These are phyloP conservation scores for Tenualosa ilisha DNA, from an alignment of 2,797 vertebrate species.

Conservation along the genomic window DNA sequence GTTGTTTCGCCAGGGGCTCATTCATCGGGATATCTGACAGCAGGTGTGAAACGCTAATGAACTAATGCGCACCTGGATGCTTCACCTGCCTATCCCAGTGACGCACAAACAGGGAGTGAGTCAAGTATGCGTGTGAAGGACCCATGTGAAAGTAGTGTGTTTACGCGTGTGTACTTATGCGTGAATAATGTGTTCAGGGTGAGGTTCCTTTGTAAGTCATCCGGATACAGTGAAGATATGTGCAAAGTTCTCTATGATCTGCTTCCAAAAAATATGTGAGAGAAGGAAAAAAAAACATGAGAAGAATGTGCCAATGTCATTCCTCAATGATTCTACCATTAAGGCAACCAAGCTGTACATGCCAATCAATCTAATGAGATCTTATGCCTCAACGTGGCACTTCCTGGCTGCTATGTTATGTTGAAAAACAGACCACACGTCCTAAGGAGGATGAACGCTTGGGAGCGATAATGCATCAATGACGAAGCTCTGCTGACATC, in stretches of 20 bases:
- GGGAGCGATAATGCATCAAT: not conserved
- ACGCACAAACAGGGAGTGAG: constrained; percentile 23
- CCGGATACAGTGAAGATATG: not conserved
- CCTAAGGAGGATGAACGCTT: not conserved
- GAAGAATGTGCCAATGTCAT: constrained; percentile 5
- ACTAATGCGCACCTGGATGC: constrained; percentile 51
- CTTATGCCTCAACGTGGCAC: not conserved
- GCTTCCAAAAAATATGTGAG: not conserved
- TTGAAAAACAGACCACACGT: not conserved
- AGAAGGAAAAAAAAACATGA: not conserved
- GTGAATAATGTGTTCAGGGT: not conserved
- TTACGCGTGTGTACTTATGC: constrained; percentile 7
- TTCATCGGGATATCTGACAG: constrained; percentile 4
- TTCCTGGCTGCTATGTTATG: not conserved
- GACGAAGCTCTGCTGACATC: not conserved
- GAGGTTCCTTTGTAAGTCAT: not conserved
- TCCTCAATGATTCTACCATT: not conserved
- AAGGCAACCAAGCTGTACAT: not conserved
- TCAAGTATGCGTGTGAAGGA: constrained; percentile 10
- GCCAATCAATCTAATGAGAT: not conserved
- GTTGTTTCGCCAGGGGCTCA: not conserved
- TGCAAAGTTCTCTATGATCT: not conserved
- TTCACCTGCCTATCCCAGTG: constrained; percentile 40
- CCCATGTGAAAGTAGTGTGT: not conserved
- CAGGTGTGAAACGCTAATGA: constrained; percentile 60